phyloP scores from a whole-genome alignment of 2,888 invertebrate genomes.

The Alcis repandata region DNA sequence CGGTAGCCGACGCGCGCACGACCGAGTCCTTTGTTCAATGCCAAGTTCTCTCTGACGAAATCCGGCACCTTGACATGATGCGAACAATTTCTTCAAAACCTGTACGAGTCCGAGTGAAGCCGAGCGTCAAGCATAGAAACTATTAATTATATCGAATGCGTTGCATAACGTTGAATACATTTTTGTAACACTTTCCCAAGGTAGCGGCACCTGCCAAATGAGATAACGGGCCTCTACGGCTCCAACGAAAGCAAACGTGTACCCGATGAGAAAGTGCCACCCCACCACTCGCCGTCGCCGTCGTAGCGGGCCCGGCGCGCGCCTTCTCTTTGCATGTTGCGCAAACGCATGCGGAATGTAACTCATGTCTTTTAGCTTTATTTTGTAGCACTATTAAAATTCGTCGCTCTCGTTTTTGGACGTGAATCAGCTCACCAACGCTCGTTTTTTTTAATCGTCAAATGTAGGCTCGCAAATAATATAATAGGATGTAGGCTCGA shows the following conservation, averaged over 20 bases:
- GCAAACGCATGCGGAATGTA: constrained; percentile 76
- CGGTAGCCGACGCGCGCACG: constrained; percentile 54
- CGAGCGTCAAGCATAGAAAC: constrained; percentile 27
- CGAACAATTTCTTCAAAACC: constrained; percentile 26
- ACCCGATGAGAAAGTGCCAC: constrained; percentile 80
- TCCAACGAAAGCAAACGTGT: constrained; percentile 84
- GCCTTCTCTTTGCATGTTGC: constrained; percentile 81
- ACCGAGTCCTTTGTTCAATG: constrained; percentile 53
- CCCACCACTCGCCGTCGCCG: constrained; percentile 55
- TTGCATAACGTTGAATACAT: constrained; percentile 74
- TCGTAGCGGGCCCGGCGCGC: constrained; percentile 50
- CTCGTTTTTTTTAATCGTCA: constrained; percentile 10
- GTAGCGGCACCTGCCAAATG: constrained; percentile 83
- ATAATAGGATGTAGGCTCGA: constrained; percentile 27
- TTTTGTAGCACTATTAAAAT: constrained; percentile 34
- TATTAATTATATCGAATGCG: constrained; percentile 47
- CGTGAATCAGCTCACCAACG: constrained; percentile 35
- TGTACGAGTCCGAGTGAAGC: constrained; percentile 7
- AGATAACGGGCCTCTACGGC: constrained; percentile 78
- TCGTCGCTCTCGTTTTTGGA: constrained; percentile 43
- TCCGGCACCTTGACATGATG: constrained; percentile 21
- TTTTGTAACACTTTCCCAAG: constrained; percentile 82
- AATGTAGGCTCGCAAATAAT: constrained; percentile 2
- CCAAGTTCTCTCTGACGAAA: constrained; percentile 39
- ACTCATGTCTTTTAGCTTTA: constrained; percentile 58